These are phyloP conservation scores for Cenopis cana DNA, from an alignment of 2,888 invertebrate species.

Conservation along the genomic window DNA sequence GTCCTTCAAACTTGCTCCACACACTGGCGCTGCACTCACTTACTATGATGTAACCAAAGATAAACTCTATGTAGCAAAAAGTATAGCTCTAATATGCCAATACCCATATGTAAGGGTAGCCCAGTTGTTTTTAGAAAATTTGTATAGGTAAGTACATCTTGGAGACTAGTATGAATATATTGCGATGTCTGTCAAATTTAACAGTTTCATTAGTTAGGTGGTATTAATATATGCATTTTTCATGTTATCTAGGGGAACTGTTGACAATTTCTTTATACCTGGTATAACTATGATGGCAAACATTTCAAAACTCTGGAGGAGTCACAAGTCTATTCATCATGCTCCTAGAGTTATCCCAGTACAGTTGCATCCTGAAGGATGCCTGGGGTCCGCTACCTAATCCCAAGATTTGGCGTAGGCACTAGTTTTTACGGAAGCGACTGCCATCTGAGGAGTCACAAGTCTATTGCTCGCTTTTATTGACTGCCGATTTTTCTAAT, in stretches of 20 bases:
- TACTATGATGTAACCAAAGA: constrained; percentile 98
- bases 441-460: no score
- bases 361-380: no score
- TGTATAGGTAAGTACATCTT: constrained; percentile 88
- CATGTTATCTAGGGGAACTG: background rate
- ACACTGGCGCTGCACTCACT: constrained; percentile 91
- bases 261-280: background rate
- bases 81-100: constrained; percentile 96
- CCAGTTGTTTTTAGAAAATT: constrained; percentile 93
- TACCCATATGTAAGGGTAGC: constrained; percentile 95
- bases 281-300: background rate
- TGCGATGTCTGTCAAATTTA: background rate
- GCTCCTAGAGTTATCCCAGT: no score
- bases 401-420: no score
- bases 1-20: constrained; percentile 93
- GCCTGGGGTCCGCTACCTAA: no score
- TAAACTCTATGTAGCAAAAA: constrained; percentile 97
- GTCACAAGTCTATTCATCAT: no score
- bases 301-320: no score
- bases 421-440: no score
- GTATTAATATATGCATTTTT: background rate
- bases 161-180: background rate
- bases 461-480: no score
- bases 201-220: background rate
- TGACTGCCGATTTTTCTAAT: no score